phyloP scores from a whole-genome alignment of 2,797 vertebrate species.

The Esox masquinongy region DNA sequence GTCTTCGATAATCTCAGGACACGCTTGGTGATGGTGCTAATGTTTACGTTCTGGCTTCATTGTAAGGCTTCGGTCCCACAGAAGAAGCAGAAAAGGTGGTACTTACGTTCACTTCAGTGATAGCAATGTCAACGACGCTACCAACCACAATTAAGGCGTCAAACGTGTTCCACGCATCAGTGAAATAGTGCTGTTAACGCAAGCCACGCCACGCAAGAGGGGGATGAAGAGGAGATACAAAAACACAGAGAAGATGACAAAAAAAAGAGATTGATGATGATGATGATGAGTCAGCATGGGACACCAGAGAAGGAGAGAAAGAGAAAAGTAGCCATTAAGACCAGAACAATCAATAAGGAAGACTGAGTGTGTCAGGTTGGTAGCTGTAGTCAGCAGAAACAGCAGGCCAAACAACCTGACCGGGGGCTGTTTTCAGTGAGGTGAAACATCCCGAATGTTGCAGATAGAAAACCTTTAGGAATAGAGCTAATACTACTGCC shows the following conservation, averaged over 20 bases:
- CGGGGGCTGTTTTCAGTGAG: neutral
- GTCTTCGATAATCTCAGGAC: neutral
- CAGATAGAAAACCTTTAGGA: too few species aligned
- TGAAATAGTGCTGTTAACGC: slow-evolving; percentile 99
- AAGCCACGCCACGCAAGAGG: slow-evolving; percentile 62
- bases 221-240: slow-evolving; percentile 70
- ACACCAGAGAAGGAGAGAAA: slow-evolving; percentile 74
- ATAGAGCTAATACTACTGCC: too few species aligned
- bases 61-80: slow-evolving; percentile 67
- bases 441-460: neutral
- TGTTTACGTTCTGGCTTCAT: slow-evolving; percentile 42
- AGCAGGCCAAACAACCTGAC: neutral
- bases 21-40: neutral
- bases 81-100: slow-evolving; percentile 50
- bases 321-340: slow-evolving; percentile 58
- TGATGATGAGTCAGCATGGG: slow-evolving; percentile 26
- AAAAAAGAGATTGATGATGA: slow-evolving; percentile 50
- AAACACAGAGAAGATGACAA: slow-evolving; percentile 60
- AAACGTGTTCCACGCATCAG: slow-evolving; percentile 99
- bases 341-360: slow-evolving; percentile 45
- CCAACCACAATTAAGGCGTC: slow-evolving; percentile 99
- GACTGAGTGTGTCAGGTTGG: slow-evolving; percentile 25
- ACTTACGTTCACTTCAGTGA: slow-evolving; percentile 98
- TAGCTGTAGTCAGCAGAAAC: slow-evolving; percentile 14
- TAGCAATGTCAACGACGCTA: slow-evolving; percentile 99